Evolutionary conservation across 2,888 invertebrate genomes (phyloP).

Genomic region (Augochlorella aurata): DNA sequence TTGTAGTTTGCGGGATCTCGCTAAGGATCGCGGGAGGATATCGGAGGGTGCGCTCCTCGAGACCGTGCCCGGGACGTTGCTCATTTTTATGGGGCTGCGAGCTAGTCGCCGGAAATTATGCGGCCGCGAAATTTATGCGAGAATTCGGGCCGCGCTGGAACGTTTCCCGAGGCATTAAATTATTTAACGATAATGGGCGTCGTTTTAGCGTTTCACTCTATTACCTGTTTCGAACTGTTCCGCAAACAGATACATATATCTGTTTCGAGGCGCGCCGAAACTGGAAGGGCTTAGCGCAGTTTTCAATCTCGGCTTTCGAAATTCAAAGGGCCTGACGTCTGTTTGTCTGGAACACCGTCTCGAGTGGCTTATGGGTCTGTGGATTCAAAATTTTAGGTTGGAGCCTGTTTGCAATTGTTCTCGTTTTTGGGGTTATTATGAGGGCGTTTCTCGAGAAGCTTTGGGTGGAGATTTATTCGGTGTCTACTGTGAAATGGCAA

Average conservation of each 20-base stretch:
- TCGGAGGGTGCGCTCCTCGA: not conserved
- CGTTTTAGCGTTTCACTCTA: constrained; percentile 34
- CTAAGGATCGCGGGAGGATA: not conserved
- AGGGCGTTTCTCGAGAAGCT: too few relatives aligned
- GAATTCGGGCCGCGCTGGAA: constrained; percentile 25
- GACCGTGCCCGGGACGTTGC: not conserved
- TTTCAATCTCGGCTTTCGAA: constrained; percentile 2
- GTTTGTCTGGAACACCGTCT: not conserved
- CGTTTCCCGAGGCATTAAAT: constrained; percentile 41
- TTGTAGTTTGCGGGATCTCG: not conserved
- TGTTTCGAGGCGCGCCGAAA: not conserved
- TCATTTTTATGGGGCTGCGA: constrained; percentile 34
- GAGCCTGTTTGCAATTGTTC: too few relatives aligned
- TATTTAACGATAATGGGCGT: constrained; percentile 48
- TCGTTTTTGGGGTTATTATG: too few relatives aligned
- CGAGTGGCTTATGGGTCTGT: too few relatives aligned
- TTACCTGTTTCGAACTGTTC: constrained; percentile 28
- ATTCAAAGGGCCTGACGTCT: not conserved
- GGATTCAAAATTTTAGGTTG: too few relatives aligned
- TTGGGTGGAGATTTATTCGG: too few relatives aligned
- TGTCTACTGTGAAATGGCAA: too few relatives aligned
- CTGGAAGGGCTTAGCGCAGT: not conserved
- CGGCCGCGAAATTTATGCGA: constrained; percentile 38
- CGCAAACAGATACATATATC: not conserved
- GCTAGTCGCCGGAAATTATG: constrained; percentile 40